Evolutionary conservation across 2,888 invertebrate species (phyloP).

Genomic region (Lithodes maja): DNA sequence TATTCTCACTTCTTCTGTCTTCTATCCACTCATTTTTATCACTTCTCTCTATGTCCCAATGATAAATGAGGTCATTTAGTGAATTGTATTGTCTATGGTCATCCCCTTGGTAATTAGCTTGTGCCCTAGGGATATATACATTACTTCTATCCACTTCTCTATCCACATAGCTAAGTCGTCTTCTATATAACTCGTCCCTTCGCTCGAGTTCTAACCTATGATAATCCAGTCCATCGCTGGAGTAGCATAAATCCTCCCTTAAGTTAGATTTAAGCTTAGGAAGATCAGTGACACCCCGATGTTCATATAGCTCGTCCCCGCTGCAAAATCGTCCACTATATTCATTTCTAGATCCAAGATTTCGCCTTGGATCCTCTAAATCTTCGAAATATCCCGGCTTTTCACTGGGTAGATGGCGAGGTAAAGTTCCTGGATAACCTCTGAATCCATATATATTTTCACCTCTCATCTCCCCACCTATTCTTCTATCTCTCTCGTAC

Average conservation of each 20-base stretch:
- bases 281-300: not conserved
- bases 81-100: not conserved
- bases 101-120: not conserved
- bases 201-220: not conserved
- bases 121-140: not conserved
- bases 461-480: not conserved
- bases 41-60: not conserved
- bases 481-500: not conserved
- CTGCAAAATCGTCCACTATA: not conserved
- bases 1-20: not conserved
- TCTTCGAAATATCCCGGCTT: not conserved
- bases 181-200: not conserved
- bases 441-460: not conserved
- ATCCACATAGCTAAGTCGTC: not conserved
- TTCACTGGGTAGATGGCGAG: slow-evolving; percentile 3
- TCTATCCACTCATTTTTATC: not conserved
- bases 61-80: not conserved
- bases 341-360: not conserved
- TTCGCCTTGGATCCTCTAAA: not conserved
- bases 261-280: not conserved
- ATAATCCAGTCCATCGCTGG: not conserved
- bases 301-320: not conserved
- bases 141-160: not conserved
- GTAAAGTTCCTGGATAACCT: not conserved
- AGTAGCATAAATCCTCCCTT: not conserved